Evolutionary conservation across 2,113 vertebrate genomes (phyloP), one percentile per base, ranked within the genome.

Genomic region (Nanorana parkeri): DNA sequence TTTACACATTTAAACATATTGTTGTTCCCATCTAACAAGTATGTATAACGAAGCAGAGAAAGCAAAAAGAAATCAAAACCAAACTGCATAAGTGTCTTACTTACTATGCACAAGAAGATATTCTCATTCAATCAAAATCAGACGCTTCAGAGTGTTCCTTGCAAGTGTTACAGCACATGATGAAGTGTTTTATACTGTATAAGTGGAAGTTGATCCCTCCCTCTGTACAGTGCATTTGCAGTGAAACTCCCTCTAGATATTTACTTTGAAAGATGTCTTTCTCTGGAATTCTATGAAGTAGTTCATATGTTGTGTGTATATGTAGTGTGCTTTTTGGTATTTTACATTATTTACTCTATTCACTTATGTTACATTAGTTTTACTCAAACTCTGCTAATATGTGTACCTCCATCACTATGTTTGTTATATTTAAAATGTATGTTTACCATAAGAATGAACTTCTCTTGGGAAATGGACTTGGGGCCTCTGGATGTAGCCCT

Each of bases 111-210:
- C 36, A 71, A 23, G 79, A 8, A 65, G 36, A 29, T 47, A 73
- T 60, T 29, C 66, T 55, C 29, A 51, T 61, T 68, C 66, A 75
- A 26, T 69, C 32, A 69, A 61, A 69, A 20, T 72, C 23, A 36
- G 41, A 81, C 17, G 15, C 26, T 51, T 61, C 21, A 28, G 66
- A 69, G 21, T 17, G 66, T 15, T 58, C n/a, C 32, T 15, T 64
- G 58, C 26, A 73, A 73, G 17, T 81, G 68, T 55, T 56, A 36
- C 56, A 73, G 3, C 21, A 65, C 47, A 52, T 52, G 47, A 73
- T 29, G 24, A 73, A 73, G 68, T 81, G 21, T 81, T 58, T 65
- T 24, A 81, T 71, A n/a, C n/a, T n/a, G n/a, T n/a, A 65, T 73
- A 72, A 73, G 28, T 52, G 21, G 71, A 81, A 60, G 58, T 13